Evolutionary conservation across 2,113 vertebrate species (phyloP), one percentile per base, ranked within the genome.

Genomic region (Cebus imitator): DNA sequence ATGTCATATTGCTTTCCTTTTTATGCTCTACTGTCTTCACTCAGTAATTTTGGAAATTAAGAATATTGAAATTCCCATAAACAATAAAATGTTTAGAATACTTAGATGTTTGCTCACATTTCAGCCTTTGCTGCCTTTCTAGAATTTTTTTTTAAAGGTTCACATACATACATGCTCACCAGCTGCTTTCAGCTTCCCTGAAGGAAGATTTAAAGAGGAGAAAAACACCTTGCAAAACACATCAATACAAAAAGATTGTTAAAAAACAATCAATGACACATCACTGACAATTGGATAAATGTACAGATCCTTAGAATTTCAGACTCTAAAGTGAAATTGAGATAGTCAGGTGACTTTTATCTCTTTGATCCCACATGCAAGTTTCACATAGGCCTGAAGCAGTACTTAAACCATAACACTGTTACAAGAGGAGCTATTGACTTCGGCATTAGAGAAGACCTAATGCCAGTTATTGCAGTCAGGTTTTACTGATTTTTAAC

Each of bases 341-440:
- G 96, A 92, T 12, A 97, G 90, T 94, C 97, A 93, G 86, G 97
- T 94, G 17, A 13, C 84, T 97, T 97, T 98, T 97, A 97, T 98
- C 96, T 98, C 86, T 98, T 98, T 98, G 96, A 98, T 98, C 72
- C 43, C 21, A 3, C 89, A 72, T 97, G 97, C 83, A 96, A 97
- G 97, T 97, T 96, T 78, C 83, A 13, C 75, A 96, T 1, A 96
- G 96, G 97, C 97, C 96, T 87, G 94, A 80, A 98, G 97, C 97
- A 93, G 75, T 96, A 81, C 92, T 98, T 98, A 98, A 96, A 96
- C 90, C 82, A 2, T 86, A 98, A 97, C 83, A 73, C 70, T 8
- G 0, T 97, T 96, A 97, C 97, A 98, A 98, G 93, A 98, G 76
- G 20, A 93, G 73, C 87, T 98, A 98, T 97, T 98, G 98, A 98